These are phyloP conservation scores for Poecile atricapillus DNA, from an alignment of 2,113 vertebrate genomes.

Conservation along the genomic window DNA sequence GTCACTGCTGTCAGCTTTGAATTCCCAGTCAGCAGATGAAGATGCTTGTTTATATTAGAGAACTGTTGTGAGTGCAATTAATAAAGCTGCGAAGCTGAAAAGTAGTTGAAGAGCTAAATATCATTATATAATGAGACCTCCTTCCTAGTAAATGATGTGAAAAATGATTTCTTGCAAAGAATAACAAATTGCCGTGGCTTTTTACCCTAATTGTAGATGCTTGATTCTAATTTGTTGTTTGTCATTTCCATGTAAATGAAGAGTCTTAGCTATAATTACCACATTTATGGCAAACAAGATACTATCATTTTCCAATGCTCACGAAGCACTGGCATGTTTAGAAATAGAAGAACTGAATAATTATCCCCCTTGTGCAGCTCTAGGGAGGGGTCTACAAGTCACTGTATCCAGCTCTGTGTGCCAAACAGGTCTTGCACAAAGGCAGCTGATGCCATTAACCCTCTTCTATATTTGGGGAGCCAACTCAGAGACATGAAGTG, in stretches of 20 bases:
- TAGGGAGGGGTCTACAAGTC: not conserved
- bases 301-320: not conserved
- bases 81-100: conserved; percentile 14
- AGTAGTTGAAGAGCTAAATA: conserved; percentile 24
- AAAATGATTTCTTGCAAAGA: conserved; percentile 30
- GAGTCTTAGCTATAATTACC: conserved; percentile 41
- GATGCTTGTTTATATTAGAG: not conserved
- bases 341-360: not conserved
- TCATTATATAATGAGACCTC: conserved; percentile 22
- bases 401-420: not conserved
- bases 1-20: not conserved
- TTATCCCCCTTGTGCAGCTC: not conserved
- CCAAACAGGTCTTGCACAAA: not conserved
- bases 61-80: conserved; percentile 9
- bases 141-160: conserved; percentile 37
- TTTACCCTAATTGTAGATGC: conserved; percentile 51
- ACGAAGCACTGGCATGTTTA: not conserved
- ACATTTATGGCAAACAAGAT: not conserved
- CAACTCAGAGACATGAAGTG: not conserved
- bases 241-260: conserved; percentile 55
- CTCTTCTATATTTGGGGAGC: not conserved
- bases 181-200: conserved; percentile 23
- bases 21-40: not conserved
- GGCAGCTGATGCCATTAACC: not conserved
- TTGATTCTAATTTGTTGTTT: conserved; percentile 57